A percentile compares a stretch with the other conserved stretches of the same genome.
These are phyloP conservation scores for Phrynosoma platyrhinos DNA, from an alignment of 2,113 vertebrate species.

Conservation along the genomic window DNA sequence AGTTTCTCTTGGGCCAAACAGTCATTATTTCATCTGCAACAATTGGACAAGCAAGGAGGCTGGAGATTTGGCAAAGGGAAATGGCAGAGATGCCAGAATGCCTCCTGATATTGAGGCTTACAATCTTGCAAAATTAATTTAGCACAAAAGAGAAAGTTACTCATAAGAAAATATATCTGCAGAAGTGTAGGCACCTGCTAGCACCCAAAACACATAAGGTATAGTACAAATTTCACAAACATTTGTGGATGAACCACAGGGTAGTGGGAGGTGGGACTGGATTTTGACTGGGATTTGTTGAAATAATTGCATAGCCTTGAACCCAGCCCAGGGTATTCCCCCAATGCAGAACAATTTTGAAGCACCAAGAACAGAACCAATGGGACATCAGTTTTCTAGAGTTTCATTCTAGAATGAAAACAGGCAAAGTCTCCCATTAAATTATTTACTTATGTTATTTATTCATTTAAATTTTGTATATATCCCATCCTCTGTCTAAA, in stretches of 20 bases:
- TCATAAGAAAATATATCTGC: background rate
- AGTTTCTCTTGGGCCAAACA: background rate
- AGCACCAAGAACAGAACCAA: background rate
- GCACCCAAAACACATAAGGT: background rate
- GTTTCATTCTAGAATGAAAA: too few species aligned
- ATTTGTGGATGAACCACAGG: accelerated
- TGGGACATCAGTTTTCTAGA: background rate
- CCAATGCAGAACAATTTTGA: background rate
- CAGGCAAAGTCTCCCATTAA: too few species aligned
- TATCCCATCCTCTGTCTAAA: too few species aligned
- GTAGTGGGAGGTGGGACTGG: background rate
- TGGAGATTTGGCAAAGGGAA: background rate
- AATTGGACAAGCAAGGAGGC: conserved; percentile 41
- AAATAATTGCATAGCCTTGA: accelerated
- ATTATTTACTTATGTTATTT: too few species aligned
- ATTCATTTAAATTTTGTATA: too few species aligned
- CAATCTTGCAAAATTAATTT: conserved; percentile 34
- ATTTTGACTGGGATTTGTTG: background rate
- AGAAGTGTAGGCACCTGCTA: background rate
- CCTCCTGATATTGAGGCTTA: conserved; percentile 4
- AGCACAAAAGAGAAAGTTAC: background rate
- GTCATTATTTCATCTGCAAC: conserved; percentile 16
- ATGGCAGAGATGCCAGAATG: background rate
- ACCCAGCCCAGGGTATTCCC: background rate
- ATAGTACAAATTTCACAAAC: background rate